Conservation (phyloP, 2,797 vertebrate species). For the Avahi laniger region DNA sequence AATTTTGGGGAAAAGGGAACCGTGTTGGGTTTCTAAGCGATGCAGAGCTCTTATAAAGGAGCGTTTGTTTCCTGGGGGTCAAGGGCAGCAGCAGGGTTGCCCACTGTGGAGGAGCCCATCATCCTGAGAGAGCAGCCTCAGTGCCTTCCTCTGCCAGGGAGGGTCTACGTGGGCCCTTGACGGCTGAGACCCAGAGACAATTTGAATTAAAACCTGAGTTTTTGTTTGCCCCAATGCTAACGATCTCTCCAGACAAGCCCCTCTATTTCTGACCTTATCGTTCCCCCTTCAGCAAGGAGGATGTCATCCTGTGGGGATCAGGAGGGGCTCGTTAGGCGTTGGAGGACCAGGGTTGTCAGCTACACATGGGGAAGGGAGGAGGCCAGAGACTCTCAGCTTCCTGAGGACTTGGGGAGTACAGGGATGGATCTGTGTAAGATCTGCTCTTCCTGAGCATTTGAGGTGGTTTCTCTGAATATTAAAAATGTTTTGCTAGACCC, state of each 20-base stretch:
- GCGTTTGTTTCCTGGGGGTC: background rate
- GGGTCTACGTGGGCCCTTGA: too few species aligned
- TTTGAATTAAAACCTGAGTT: background rate
- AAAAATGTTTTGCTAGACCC: background rate
- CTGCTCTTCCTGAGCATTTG: background rate
- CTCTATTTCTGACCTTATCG: background rate
- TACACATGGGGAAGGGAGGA: background rate
- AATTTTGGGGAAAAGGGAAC: background rate
- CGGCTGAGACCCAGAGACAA: background rate
- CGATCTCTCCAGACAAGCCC: background rate
- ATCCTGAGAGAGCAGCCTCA: background rate
- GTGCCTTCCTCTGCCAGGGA: background rate
- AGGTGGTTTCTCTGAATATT: background rate
- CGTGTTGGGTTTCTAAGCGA: background rate
- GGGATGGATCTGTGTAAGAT: background rate
- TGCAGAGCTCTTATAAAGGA: background rate
- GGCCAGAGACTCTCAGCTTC: background rate
- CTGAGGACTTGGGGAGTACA: background rate
- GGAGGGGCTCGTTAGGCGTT: background rate
- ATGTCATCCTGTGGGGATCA: rapidly evolving
- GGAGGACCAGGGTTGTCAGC: background rate
- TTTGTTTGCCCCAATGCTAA: background rate
- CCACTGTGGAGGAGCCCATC: rapidly evolving
- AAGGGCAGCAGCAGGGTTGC: background rate
- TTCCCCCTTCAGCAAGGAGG: background rate